Percentiles rank a stretch among this genome's conserved stretches.
Evolutionary conservation across 2,888 invertebrate species (phyloP).

Genomic region (Zygothrica quintamaculata): DNA sequence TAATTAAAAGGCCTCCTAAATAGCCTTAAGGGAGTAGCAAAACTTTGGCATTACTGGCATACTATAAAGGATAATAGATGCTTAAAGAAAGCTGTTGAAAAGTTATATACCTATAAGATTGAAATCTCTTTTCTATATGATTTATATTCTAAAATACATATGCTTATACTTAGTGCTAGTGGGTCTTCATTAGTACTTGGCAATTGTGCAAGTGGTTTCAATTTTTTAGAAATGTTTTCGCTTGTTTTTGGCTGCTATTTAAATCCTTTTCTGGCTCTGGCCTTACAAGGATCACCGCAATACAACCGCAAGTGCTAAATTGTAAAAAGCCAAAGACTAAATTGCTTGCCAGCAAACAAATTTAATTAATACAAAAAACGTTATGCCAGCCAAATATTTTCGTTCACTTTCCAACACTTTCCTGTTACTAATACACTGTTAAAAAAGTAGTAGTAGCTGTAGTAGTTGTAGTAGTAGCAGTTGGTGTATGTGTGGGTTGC

Average conservation of each 20-base stretch:
- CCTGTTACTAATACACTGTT: neutral
- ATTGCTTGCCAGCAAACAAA: slow-evolving; percentile 61
- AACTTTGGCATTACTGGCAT: no score
- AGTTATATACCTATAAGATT: no score
- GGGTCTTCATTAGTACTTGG: slow-evolving; percentile 17
- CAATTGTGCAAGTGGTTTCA: slow-evolving; percentile 17
- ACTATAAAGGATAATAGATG: no score
- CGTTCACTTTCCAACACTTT: neutral
- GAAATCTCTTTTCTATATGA: no score
- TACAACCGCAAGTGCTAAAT: slow-evolving; percentile 65
- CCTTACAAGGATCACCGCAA: slow-evolving; percentile 44
- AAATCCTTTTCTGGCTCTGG: neutral
- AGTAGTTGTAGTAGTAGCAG: neutral
- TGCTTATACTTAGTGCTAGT: no score
- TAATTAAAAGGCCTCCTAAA: no score
- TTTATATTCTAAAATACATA: no score
- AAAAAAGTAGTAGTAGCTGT: no score
- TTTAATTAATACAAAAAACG: slow-evolving; percentile 68
- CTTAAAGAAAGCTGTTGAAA: no score
- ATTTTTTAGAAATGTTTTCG: slow-evolving; percentile 44
- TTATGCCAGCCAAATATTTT: slow-evolving; percentile 38
- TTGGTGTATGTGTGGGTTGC: neutral
- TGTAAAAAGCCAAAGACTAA: slow-evolving; percentile 26
- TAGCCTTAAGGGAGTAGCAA: no score
- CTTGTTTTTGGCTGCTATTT: slow-evolving; percentile 7